Evolutionary conservation across 2,797 vertebrate genomes (phyloP).

Genomic region (Acestrorhynchus altus): DNA sequence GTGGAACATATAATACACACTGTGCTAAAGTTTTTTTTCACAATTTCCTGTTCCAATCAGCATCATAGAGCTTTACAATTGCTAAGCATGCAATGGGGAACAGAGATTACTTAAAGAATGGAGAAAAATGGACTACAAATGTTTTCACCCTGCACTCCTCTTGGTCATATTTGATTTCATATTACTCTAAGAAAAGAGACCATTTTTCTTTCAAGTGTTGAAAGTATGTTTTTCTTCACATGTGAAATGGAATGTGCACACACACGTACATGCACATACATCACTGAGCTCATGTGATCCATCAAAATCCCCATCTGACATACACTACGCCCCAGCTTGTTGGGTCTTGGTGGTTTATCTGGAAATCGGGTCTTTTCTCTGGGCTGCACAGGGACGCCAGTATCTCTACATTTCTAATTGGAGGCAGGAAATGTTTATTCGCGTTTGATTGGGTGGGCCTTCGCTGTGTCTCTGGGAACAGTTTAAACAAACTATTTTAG

Average conservation of each 20-base stretch:
- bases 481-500: slow-evolving; percentile 89
- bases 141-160: neutral
- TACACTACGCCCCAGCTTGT: slow-evolving; percentile 52
- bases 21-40: slow-evolving; percentile 69
- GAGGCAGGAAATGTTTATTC: slow-evolving; percentile 91
- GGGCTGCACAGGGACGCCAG: slow-evolving; percentile 62
- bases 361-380: slow-evolving; percentile 61
- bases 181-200: neutral
- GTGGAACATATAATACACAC: slow-evolving; percentile 69
- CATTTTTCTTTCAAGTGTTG: neutral
- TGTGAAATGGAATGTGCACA: slow-evolving; percentile 29
- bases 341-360: slow-evolving; percentile 67
- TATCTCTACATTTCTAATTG: slow-evolving; percentile 86
- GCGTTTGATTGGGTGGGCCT: slow-evolving; percentile 85
- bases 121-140: slow-evolving; percentile 26
- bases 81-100: slow-evolving; percentile 50
- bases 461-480: slow-evolving; percentile 81
- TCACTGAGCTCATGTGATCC: slow-evolving; percentile 30
- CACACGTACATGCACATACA: slow-evolving; percentile 38
- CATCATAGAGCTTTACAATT: slow-evolving; percentile 48
- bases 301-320: slow-evolving; percentile 52
- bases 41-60: slow-evolving; percentile 71
- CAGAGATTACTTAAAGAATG: slow-evolving; percentile 40
- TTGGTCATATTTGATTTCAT: neutral
- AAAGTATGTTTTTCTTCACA: slow-evolving; percentile 10